These are phyloP conservation scores for Abrostola tripartita DNA, from an alignment of 2,888 invertebrate species.

Conservation along the genomic window DNA sequence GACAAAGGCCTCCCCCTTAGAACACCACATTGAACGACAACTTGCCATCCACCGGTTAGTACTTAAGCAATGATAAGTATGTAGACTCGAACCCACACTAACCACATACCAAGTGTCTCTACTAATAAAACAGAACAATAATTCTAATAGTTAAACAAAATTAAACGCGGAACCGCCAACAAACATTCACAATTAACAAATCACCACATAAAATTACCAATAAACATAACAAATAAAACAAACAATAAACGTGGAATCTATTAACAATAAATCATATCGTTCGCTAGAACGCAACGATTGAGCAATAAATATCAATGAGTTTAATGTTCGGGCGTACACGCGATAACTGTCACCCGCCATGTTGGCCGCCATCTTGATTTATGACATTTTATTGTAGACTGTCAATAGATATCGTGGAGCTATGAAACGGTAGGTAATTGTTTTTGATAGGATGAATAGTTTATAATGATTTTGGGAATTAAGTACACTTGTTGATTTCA, in stretches of 20 bases:
- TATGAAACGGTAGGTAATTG: slow-evolving; percentile 58
- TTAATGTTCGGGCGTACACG: slow-evolving; percentile 86
- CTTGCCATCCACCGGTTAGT: too few species aligned
- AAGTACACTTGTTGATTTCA: background rate
- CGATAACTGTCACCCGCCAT: slow-evolving; percentile 87
- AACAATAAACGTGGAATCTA: slow-evolving; percentile 82
- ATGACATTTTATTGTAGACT: slow-evolving; percentile 78
- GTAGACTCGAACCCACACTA: background rate
- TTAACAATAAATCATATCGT: slow-evolving; percentile 82
- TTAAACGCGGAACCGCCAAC: slow-evolving; percentile 46
- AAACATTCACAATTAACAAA: slow-evolving; percentile 54
- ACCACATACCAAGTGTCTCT: background rate
- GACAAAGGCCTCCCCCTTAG: too few species aligned
- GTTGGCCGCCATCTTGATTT: slow-evolving; percentile 85
- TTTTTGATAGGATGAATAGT: slow-evolving; percentile 37
- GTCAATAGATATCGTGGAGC: slow-evolving; percentile 75
- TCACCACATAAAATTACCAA: slow-evolving; percentile 50
- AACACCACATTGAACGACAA: too few species aligned
- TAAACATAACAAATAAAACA: slow-evolving; percentile 70
- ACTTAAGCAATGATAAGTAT: too few species aligned
- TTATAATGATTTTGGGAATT: slow-evolving; percentile 21
- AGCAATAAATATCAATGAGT: slow-evolving; percentile 88
- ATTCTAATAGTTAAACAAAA: slow-evolving; percentile 38
- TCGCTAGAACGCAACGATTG: slow-evolving; percentile 79
- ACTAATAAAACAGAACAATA: slow-evolving; percentile 12